These are phyloP conservation scores for Calidris pygmaea DNA, from an alignment of 2,113 vertebrate species.

Conservation along the genomic window DNA sequence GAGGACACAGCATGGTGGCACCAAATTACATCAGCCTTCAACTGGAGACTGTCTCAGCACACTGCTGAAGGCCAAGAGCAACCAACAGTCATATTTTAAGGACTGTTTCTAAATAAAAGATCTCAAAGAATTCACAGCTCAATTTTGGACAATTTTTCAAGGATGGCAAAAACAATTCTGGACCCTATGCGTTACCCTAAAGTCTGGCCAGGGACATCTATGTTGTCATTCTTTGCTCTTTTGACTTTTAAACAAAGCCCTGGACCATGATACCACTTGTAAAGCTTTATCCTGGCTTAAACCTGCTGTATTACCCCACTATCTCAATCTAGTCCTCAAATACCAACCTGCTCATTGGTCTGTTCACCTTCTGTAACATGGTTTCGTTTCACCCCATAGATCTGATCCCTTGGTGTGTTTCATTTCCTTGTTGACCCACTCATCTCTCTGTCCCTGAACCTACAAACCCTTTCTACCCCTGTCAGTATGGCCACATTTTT, in stretches of 20 bases:
- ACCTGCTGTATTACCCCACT: not conserved
- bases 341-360: not conserved
- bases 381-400: not conserved
- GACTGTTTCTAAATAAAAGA: not conserved
- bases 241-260: not conserved
- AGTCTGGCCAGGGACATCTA: not conserved
- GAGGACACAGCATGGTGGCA: not conserved
- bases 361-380: not conserved
- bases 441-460: not conserved
- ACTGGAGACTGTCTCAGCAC: not conserved
- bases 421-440: not conserved
- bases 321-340: not conserved
- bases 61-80: not conserved
- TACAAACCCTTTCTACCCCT: not conserved
- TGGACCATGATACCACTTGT: not conserved
- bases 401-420: not conserved
- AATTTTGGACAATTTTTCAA: not conserved
- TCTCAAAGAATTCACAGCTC: not conserved
- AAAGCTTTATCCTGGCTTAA: not conserved
- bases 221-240: not conserved
- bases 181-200: accelerated
- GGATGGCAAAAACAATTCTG: not conserved
- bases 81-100: not conserved
- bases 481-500: not conserved
- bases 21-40: accelerated